Base-by-base conservation (phyloP, 2,113 vertebrate genomes). In the Callipepla californica region DNA sequence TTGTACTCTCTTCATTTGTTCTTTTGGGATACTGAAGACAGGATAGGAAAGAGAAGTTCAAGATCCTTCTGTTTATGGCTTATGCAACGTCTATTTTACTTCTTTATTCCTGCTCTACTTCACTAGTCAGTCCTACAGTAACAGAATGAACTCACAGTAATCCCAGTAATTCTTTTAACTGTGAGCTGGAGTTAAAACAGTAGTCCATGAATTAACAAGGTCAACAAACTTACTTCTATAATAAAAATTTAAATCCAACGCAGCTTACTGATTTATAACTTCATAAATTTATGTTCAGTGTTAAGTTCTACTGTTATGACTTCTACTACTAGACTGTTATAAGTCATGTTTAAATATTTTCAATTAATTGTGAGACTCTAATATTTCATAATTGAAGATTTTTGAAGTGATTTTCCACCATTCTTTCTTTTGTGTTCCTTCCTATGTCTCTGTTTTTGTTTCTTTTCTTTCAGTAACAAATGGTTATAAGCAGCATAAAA, bases 291-390 rank as follows among this genome's bases (percentile, higher is more conserved):
- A 16, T 21, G 5, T 42, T 70, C 8, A 2, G 1, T 42, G 30
- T 40, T 58, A 62, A 82, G 75, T 68, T 78, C n/a, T 61, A 9
- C 16, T 40, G 9, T n/a, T 65, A 3, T 51, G 82, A 69, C 13
- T 74, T 80, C 32, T 77, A 44, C 3, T 76, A 13, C 6, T 77
- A 18, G 42, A 58, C 2, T 59, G 72, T 30, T 44, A 69, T 8
- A 53, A 18, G 23, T 62, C 74, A 20, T 0, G 0, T 4, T 11
- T 42, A 80, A 75, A n/a, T 34, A 65, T 20, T 77, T 45, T 44
- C 36, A 63, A 51, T 5, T 51, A 2, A 5, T 30, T 63, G 18
- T 61, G 19, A 79, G 26, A 20, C 4, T 40, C 8, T 9, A 53
- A 2, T 48, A 50, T 91, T 81, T 79, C 30, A 55, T 57, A 68